Evolutionary conservation across 2,888 invertebrate species (phyloP).

Genomic region (Acrocyrtus sp.): DNA sequence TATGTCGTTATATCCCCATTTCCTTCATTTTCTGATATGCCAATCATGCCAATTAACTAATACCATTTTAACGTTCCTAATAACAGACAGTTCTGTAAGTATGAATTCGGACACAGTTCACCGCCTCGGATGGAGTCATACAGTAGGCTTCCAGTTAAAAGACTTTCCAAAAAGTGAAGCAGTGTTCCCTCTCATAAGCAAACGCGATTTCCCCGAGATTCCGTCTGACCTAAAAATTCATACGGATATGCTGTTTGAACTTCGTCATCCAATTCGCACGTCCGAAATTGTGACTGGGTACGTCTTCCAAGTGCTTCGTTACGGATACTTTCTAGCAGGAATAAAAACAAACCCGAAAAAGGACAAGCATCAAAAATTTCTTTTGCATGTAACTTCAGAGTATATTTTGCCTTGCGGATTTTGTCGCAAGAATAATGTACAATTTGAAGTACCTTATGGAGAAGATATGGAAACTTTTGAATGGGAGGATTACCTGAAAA

Average conservation of each 20-base stretch:
- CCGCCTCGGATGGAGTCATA: conserved; percentile 52
- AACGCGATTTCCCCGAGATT: conserved; percentile 2
- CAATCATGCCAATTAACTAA: not conserved
- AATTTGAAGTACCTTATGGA: conserved; percentile 19
- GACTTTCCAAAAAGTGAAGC: conserved; percentile 2
- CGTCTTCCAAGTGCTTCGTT: conserved; percentile 22
- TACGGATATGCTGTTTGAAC: conserved; percentile 44
- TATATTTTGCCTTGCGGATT: conserved; percentile 52
- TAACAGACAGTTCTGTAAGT: conserved; percentile 41
- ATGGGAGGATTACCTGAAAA: conserved; percentile 29
- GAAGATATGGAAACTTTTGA: conserved; percentile 14
- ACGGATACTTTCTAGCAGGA: conserved; percentile 42
- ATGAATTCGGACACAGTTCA: conserved; percentile 38
- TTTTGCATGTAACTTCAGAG: conserved; percentile 50
- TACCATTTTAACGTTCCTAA: not conserved
- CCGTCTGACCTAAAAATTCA: conserved; percentile 16
- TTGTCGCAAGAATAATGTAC: conserved; percentile 33
- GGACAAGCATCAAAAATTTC: not conserved
- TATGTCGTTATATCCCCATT: not conserved
- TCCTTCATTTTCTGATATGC: not conserved
- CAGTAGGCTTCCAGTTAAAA: conserved; percentile 31
- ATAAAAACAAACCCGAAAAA: conserved; percentile 1
- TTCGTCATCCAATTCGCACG: conserved; percentile 39
- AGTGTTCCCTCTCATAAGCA: not conserved
- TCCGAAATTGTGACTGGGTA: conserved; percentile 25